Evolutionary conservation across 2,888 invertebrate species (phyloP).

Genomic region (Hemaris fuciformis): DNA sequence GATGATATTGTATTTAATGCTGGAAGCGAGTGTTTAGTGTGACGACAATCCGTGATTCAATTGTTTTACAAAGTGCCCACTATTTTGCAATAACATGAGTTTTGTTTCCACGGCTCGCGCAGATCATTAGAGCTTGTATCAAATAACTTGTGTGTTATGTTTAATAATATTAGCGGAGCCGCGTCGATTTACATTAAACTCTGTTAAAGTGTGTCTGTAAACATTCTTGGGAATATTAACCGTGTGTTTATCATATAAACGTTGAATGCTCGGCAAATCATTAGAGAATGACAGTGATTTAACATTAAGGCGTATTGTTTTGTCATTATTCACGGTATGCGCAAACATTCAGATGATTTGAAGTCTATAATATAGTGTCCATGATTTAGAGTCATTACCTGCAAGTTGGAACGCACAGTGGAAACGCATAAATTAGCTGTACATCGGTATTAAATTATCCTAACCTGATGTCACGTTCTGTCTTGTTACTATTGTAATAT

Average conservation of each 20-base stretch:
- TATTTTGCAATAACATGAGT: conserved; percentile 9
- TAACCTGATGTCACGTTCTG: neutral
- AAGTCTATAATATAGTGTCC: neutral
- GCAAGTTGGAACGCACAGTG: neutral
- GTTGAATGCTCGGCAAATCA: neutral
- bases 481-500: neutral
- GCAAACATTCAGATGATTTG: neutral
- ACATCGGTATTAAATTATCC: neutral
- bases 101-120: conserved; percentile 39
- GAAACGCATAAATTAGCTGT: neutral
- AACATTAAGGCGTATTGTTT: conserved; percentile 1
- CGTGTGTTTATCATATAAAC: conserved; percentile 9
- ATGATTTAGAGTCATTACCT: neutral
- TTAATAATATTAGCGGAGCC: conserved; percentile 59
- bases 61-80: conserved; percentile 13
- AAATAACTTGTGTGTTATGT: conserved; percentile 59
- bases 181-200: conserved; percentile 59
- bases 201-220: conserved; percentile 44
- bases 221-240: conserved; percentile 24
- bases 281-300: conserved; percentile 10
- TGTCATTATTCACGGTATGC: neutral
- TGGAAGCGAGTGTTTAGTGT: neutral
- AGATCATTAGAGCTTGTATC: conserved; percentile 63
- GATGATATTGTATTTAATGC: neutral
- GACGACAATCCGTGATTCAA: conserved; percentile 42